Conservation (phyloP, 2,797 vertebrate species). For the Lophius americanus region DNA sequence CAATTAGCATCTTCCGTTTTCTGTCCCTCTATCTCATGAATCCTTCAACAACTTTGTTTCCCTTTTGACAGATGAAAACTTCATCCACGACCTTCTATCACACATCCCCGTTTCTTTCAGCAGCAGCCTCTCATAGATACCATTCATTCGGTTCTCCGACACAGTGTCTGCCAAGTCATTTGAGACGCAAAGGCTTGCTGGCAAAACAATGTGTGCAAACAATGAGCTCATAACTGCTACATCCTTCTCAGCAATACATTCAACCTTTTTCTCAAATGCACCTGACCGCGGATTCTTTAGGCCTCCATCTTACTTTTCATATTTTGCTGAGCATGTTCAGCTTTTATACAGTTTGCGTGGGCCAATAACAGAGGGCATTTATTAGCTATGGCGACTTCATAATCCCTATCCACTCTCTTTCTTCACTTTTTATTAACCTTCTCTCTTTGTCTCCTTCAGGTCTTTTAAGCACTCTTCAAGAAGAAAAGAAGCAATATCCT, state of each 20-base stretch:
- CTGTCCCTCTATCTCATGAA: constrained; percentile 43
- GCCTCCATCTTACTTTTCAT: constrained; percentile 12
- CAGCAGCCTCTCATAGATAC: constrained; percentile 49
- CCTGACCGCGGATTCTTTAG: constrained; percentile 27
- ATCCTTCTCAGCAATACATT: constrained; percentile 29
- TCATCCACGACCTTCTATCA: constrained; percentile 39
- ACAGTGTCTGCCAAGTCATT: constrained; percentile 47
- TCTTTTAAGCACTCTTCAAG: too few relatives aligned
- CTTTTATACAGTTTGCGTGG: constrained; percentile 11
- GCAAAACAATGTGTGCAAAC: constrained; percentile 59
- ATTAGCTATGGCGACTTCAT: not conserved
- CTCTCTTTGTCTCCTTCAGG: too few relatives aligned
- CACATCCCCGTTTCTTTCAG: constrained; percentile 53
- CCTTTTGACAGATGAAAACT: constrained; percentile 48
- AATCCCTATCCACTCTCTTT: too few relatives aligned
- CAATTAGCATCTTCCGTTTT: constrained; percentile 67
- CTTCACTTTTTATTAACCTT: too few relatives aligned
- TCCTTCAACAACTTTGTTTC: constrained; percentile 57
- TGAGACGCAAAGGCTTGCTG: constrained; percentile 46
- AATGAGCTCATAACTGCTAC: constrained; percentile 45
- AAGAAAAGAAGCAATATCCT: too few relatives aligned
- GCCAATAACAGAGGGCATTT: not conserved
- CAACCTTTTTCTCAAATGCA: constrained; percentile 11
- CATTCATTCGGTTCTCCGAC: constrained; percentile 46
- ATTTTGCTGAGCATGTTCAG: constrained; percentile 18